Base-by-base conservation (phyloP, 2,888 invertebrate genomes). In the Nomada ferruginata region DNA sequence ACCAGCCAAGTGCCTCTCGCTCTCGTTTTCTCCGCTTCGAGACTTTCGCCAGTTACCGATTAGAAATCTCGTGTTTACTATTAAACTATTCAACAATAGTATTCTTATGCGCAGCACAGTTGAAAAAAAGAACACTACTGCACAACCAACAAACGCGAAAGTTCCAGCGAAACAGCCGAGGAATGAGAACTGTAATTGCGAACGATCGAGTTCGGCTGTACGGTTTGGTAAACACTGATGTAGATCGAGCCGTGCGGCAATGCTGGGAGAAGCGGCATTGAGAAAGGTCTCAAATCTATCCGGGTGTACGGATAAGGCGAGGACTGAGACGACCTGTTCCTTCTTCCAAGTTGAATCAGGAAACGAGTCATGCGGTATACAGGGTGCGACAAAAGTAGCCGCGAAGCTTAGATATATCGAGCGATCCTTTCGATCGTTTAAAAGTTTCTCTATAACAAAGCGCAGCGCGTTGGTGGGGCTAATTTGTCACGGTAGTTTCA, bases 261-360 rank as follows among this genome's bases (percentile, higher is more conserved):
- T 59, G 44, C 18, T 20, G 72, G 60, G 63, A 50, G 72, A 70
- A 64, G 85, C 82, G 89, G 84, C 89, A 88, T 87, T 89, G 90
- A 88, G 87, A 89, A 92, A 91, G 88, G 90, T 88, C 85, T 86
- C 85, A 84, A 87, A 89, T 89, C 87, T 86, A 87, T 85, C 85
- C 88, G 84, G 76, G 76, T 88, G 86, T 76, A 71, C 76, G 83
- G 88, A 87, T 83, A 83, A 89, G 86, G 87, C 86, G 88, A 92
- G 89, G 89, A 86, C 87, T 82, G 76, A 55, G 75, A 73, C 47
- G 86, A 79, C 85, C 77, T 80, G 77, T 81, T 85, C 79, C 75
- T 80, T 78, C 68, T 82, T 78, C 75, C 71, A 76, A 64, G 18
- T 60, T 52, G 76, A 82, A 87, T 70, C 85, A 85, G 90, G 87